A percentile compares a stretch with the other conserved stretches of the same genome.
These are phyloP conservation scores for Drosophila rufa DNA, from an alignment of 1,140 invertebrate genomes.

Conservation along the genomic window DNA sequence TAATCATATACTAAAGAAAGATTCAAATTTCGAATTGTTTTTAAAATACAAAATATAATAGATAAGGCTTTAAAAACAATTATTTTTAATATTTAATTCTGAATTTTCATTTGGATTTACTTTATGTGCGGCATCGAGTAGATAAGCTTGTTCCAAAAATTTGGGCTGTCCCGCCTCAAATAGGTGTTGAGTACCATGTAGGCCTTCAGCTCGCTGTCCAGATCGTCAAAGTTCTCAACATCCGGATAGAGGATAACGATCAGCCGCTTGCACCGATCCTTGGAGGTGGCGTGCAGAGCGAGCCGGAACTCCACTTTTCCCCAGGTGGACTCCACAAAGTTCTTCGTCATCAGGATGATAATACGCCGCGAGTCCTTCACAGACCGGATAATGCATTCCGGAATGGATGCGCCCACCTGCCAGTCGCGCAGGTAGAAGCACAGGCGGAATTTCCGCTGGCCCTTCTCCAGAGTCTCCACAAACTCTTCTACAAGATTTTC, in stretches of 20 bases:
- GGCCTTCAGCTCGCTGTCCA: slow-evolving; percentile 23
- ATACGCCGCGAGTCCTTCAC: slow-evolving; percentile 21
- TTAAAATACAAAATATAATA: no score
- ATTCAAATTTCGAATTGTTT: no score
- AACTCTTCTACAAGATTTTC: slow-evolving; percentile 19
- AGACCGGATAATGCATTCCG: slow-evolving; percentile 10
- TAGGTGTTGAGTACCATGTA: slow-evolving; percentile 40
- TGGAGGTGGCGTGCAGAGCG: slow-evolving; percentile 18
- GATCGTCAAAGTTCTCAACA: slow-evolving; percentile 17
- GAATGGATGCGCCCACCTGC: slow-evolving; percentile 6
- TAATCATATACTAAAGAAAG: no score
- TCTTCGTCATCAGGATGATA: slow-evolving; percentile 22
- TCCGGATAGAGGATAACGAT: slow-evolving; percentile 32
- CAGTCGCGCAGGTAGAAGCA: slow-evolving; percentile 21
- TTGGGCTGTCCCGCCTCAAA: slow-evolving; percentile 10
- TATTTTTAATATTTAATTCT: no score
- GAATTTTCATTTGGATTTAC: no score
- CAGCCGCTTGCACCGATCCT: slow-evolving; percentile 27
- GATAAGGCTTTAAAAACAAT: no score
- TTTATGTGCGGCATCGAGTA: slow-evolving; percentile 34
- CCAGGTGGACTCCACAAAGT: slow-evolving; percentile 26
- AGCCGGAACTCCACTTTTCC: slow-evolving; percentile 17
- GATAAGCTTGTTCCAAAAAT: slow-evolving; percentile 37
- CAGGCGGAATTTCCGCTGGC: not conserved
- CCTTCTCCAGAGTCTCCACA: slow-evolving; percentile 12